Conservation (phyloP, 35 echinoderm and acorn worm genomes). For the Stichopus chloronotus region DNA sequence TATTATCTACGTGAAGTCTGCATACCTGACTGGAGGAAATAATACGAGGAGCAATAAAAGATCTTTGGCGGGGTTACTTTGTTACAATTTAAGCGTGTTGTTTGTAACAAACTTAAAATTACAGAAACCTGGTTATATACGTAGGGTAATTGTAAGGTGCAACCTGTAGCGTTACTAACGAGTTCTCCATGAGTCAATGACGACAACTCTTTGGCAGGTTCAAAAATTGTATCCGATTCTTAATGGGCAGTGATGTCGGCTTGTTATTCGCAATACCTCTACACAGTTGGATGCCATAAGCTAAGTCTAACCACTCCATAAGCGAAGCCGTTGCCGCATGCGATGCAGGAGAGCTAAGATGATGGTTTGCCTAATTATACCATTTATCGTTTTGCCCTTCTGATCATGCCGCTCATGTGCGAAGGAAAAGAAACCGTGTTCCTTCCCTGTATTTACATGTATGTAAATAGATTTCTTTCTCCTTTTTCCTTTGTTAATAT, state of each 20-base stretch:
- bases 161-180: constrained; percentile 53
- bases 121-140: background rate
- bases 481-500: no score
- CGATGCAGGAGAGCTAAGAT: constrained; percentile 50
- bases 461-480: no score
- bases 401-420: constrained; percentile 38
- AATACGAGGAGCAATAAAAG: background rate
- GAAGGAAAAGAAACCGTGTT: constrained; percentile 8
- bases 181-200: constrained; percentile 33
- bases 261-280: constrained; percentile 56
- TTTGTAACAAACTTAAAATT: constrained; percentile 1
- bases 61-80: background rate
- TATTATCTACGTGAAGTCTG: no score
- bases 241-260: constrained; percentile 60
- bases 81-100: constrained; percentile 1
- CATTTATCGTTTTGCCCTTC: constrained; percentile 35
- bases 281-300: constrained; percentile 33
- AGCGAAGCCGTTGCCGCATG: constrained; percentile 30
- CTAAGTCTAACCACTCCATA: constrained; percentile 46
- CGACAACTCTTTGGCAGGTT: constrained; percentile 38
- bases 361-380: constrained; percentile 65
- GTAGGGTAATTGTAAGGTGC: constrained; percentile 43
- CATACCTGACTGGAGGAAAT: no score
- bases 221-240: constrained; percentile 57
- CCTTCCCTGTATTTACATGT: background rate